Conservation (phyloP, 2,888 invertebrate genomes). For the Cynaeus angustus region DNA sequence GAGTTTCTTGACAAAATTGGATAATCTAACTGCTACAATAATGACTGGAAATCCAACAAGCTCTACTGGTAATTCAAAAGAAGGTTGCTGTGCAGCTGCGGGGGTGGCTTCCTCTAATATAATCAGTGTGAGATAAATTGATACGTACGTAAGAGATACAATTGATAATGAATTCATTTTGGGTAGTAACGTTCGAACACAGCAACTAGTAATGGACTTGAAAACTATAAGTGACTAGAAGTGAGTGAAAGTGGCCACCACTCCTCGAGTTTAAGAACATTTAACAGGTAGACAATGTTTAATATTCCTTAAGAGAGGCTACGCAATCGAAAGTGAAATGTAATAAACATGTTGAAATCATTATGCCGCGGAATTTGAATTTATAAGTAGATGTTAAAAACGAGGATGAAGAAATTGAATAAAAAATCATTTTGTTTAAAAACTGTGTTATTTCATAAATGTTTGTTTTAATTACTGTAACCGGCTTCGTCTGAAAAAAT, state of each 20-base stretch:
- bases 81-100: conserved; percentile 68
- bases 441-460: too few species aligned
- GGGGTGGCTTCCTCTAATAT: conserved; percentile 53
- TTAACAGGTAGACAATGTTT: conserved; percentile 44
- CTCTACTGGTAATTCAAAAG: conserved; percentile 88
- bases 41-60: conserved; percentile 89
- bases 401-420: too few species aligned
- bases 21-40: conserved; percentile 83
- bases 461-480: too few species aligned
- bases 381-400: too few species aligned
- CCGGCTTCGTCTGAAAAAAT: too few species aligned
- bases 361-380: conserved; percentile 26
- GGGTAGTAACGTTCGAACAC: conserved; percentile 37
- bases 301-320: conserved; percentile 37
- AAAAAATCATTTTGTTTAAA: too few species aligned
- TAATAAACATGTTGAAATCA: conserved; percentile 11
- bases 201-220: conserved; percentile 51
- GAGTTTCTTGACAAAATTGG: conserved; percentile 88
- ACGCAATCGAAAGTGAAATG: conserved; percentile 39
- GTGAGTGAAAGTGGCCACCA: conserved; percentile 69
- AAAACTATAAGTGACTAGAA: conserved; percentile 52
- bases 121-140: conserved; percentile 27
- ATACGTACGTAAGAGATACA: conserved; percentile 39
- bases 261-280: conserved; percentile 56
- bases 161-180: conserved; percentile 41